These are phyloP conservation scores for Nyctibius bracteatus DNA, from an alignment of 2,113 vertebrate species.

Conservation along the genomic window DNA sequence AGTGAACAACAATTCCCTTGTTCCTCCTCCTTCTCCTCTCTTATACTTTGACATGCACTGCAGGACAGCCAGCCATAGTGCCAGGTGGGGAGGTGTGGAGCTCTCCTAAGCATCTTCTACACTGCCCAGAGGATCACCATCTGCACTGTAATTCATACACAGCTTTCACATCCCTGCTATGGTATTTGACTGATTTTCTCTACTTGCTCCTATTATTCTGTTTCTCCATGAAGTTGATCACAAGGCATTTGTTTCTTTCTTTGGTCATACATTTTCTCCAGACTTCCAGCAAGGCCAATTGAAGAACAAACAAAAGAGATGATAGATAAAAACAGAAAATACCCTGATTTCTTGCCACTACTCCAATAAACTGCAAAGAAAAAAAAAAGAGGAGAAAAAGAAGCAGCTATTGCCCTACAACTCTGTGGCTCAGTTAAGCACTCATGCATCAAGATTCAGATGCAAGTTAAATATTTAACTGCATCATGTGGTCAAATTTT, in stretches of 20 bases:
- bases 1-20: rapidly evolving
- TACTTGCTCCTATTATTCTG: neutral
- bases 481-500: neutral
- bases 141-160: neutral
- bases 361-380: neutral
- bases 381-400: neutral
- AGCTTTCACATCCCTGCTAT: neutral
- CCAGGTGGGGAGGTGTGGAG: neutral
- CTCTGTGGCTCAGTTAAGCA: neutral
- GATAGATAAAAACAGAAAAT: neutral
- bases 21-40: neutral
- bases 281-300: neutral
- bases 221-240: neutral
- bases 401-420: neutral
- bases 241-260: neutral
- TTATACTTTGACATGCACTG: rapidly evolving
- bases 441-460: neutral
- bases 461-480: neutral
- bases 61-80: neutral
- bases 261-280: neutral
- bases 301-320: neutral
- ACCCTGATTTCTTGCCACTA: neutral
- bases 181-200: neutral
- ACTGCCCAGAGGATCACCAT: neutral
- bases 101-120: neutral